These are phyloP conservation scores for Sylvicola fuscatus DNA, from an alignment of 2,888 invertebrate genomes.

Conservation along the genomic window DNA sequence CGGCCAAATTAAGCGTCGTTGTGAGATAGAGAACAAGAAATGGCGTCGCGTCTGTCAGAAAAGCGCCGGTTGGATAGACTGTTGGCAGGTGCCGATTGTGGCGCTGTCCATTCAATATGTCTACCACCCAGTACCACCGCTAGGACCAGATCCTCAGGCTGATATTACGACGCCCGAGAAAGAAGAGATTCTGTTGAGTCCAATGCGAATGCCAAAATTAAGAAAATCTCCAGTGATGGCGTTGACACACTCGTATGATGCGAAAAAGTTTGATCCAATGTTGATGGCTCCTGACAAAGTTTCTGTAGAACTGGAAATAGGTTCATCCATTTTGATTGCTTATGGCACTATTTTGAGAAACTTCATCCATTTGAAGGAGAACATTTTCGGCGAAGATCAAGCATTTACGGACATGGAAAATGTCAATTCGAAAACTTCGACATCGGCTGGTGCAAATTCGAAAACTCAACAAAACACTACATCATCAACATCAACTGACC, in stretches of 20 bases:
- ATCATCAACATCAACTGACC: constrained; percentile 18
- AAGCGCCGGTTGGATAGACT: constrained; percentile 76
- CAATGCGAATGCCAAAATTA: constrained; percentile 72
- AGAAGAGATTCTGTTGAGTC: constrained; percentile 78
- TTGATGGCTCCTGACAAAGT: constrained; percentile 74
- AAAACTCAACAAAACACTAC: constrained; percentile 25
- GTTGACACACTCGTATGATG: constrained; percentile 38
- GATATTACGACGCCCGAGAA: constrained; percentile 88
- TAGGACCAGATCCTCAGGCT: constrained; percentile 74
- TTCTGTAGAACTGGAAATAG: constrained; percentile 81
- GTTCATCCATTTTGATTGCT: constrained; percentile 75
- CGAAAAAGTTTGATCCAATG: constrained; percentile 69
- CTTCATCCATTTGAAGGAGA: constrained; percentile 82
- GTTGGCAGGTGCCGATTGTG: constrained; percentile 89
- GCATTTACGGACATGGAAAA: constrained; percentile 82
- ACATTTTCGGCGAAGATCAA: constrained; percentile 94
- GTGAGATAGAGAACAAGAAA: constrained; percentile 33
- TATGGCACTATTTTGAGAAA: constrained; percentile 83
- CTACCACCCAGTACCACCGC: constrained; percentile 80
- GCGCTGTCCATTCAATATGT: constrained; percentile 77
- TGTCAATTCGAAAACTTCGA: constrained; percentile 28
- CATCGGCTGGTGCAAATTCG: constrained; percentile 16
- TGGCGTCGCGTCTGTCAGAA: constrained; percentile 67
- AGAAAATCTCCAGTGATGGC: constrained; percentile 47
- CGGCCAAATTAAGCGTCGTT: constrained; percentile 34